Base-by-base conservation (phyloP, 2,888 invertebrate species). In the Villa cingulata region DNA sequence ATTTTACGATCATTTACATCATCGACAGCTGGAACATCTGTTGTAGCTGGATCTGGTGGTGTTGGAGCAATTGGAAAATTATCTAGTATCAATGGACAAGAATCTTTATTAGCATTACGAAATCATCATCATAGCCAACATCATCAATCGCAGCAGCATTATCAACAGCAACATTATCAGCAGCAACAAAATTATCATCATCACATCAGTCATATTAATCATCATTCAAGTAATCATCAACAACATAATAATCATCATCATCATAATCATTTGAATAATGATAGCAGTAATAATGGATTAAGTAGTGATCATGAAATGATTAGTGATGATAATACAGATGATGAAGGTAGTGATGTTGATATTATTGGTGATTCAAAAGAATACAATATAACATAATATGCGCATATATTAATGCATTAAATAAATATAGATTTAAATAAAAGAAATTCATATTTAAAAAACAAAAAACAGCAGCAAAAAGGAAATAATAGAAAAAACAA, bases 301-400 rank as follows among this genome's bases (percentile, higher is more conserved):
- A 55, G 60, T 32, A 55, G 61, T 32, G 60, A 63, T 44, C 62
- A 64, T 44, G 67, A 67, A 32, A 61, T 66, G 51, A 65, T 66
- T 10, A 68, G 67, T 32, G 69, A 69, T 48, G 67, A 63, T 48
- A 65, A 67, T 49, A 64, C 68, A 4, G 66, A 66, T 44, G 37
- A 65, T 14, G 67, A 68, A 41, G 63, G 63, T 46, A 68, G 68
- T 46, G 69, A 70, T 55, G 69, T 70, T 42, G 70, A 70, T 52
- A 70, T 70, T 52, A 58, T 69, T 19, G 70, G 69, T 19, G 70
- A 69, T 50, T 50, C 62, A 5, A 68, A 68, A 51, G 55, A 65
- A 34, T 68, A 62, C n/a, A n/a, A n/a, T 52, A 62, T 68, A 48
- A 65, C 68, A 57, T 68, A 67, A 59, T 62, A n/a, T 23, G 7